Evolutionary conservation across 2,888 invertebrate genomes (phyloP).

Genomic region (Limnephilus auricula): DNA sequence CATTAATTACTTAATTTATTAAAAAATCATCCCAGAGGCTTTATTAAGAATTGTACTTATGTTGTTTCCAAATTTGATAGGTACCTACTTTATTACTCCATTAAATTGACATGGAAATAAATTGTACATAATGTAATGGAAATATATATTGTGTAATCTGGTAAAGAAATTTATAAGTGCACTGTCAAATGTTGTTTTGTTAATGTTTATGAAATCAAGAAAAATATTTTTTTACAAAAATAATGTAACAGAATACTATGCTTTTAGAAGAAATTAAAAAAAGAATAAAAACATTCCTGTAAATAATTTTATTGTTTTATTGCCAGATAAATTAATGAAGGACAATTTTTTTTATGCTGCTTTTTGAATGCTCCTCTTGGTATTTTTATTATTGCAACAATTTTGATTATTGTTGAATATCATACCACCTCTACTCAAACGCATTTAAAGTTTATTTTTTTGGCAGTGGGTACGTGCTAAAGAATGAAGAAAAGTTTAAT

Average conservation of each 20-base stretch:
- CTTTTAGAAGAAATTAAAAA: background rate
- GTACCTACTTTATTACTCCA: background rate
- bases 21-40: background rate
- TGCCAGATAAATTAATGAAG: background rate
- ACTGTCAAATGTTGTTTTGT: background rate
- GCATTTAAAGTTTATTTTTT: background rate
- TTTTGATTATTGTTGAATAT: background rate
- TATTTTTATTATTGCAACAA: background rate
- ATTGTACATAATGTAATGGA: no score
- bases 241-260: no score
- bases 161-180: background rate
- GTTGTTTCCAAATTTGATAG: no score
- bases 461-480: background rate
- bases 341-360: background rate
- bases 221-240: background rate
- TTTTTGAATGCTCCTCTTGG: no score
- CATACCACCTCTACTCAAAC: background rate
- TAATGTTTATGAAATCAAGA: background rate
- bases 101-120: background rate
- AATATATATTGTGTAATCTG: no score
- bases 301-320: background rate
- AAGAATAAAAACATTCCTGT: background rate
- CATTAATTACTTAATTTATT: background rate
- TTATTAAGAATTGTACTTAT: background rate
- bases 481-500: background rate